phyloP scores from a whole-genome alignment of 2,888 invertebrate genomes.

The Heliconius aoede region DNA sequence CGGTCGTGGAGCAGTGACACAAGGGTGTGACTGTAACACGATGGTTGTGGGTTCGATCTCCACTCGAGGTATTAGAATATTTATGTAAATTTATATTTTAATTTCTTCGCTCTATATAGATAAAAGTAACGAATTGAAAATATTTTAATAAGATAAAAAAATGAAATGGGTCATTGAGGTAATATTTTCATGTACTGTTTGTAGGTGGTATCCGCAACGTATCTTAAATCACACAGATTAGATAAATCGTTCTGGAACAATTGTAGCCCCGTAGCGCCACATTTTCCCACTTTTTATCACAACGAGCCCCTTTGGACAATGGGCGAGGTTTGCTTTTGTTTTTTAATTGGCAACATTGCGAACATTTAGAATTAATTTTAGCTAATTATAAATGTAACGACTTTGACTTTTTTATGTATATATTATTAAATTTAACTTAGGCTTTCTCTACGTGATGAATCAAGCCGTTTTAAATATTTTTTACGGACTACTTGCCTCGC shows the following conservation, averaged over 20 bases:
- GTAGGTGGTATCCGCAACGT: constrained; percentile 6
- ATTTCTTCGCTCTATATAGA: no score
- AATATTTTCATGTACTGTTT: background rate
- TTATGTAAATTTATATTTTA: no score
- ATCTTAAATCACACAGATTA: constrained; percentile 28
- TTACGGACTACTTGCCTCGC: no score
- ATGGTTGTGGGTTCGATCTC: no score
- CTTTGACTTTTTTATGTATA: background rate
- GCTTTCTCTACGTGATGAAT: no score
- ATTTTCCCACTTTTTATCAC: constrained; percentile 16
- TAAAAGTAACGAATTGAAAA: background rate
- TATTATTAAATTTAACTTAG: constrained; percentile 4
- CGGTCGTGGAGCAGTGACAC: no score
- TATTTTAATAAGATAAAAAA: background rate
- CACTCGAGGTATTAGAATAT: no score
- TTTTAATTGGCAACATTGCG: constrained; percentile 24
- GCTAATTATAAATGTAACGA: constrained; percentile 16
- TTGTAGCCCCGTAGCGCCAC: constrained; percentile 5
- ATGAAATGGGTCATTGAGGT: background rate
- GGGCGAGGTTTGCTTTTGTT: constrained; percentile 14
- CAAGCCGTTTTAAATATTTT: no score
- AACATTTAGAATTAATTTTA: constrained; percentile 23
- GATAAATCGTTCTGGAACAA: constrained; percentile 20
- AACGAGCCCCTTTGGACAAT: constrained; percentile 19
- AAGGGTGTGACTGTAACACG: no score